Conservation (phyloP, 1,140 invertebrate genomes). For the Apocrypta bakeri region DNA sequence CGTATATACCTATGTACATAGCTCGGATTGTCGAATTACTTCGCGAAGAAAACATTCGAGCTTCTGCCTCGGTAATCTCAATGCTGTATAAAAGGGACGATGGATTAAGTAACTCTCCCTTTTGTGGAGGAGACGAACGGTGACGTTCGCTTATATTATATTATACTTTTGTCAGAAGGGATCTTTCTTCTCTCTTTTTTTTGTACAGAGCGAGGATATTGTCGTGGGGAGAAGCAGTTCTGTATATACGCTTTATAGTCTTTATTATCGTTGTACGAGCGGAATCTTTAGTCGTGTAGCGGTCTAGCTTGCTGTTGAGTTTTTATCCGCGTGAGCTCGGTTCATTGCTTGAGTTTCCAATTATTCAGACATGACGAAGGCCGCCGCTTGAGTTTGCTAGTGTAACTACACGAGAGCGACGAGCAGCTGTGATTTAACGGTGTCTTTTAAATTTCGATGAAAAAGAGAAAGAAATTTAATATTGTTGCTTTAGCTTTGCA, state of each 20-base stretch:
- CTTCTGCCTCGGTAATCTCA: conserved; percentile 13
- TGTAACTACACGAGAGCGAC: neutral
- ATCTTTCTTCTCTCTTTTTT: no score
- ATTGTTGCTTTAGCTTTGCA: neutral
- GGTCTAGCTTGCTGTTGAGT: neutral
- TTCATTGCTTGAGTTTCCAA: neutral
- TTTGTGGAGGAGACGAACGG: neutral
- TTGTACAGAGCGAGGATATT: neutral
- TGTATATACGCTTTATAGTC: neutral
- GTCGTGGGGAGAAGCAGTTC: neutral
- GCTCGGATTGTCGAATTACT: neutral
- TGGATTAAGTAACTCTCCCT: conserved; percentile 2
- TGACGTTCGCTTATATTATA: conserved; percentile 8
- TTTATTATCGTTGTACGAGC: neutral
- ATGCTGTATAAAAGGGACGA: neutral
- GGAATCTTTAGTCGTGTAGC: neutral
- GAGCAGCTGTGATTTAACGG: neutral
- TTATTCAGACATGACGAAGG: neutral
- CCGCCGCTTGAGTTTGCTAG: neutral
- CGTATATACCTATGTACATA: no score
- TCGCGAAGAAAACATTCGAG: neutral
- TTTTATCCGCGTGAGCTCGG: neutral
- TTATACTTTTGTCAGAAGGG: neutral
- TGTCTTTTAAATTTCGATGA: neutral
- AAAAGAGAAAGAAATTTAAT: neutral